Percentiles rank a stretch among this genome's conserved stretches.
phyloP scores from a whole-genome alignment of 2,113 vertebrate species.

The Cisticola juncidis region DNA sequence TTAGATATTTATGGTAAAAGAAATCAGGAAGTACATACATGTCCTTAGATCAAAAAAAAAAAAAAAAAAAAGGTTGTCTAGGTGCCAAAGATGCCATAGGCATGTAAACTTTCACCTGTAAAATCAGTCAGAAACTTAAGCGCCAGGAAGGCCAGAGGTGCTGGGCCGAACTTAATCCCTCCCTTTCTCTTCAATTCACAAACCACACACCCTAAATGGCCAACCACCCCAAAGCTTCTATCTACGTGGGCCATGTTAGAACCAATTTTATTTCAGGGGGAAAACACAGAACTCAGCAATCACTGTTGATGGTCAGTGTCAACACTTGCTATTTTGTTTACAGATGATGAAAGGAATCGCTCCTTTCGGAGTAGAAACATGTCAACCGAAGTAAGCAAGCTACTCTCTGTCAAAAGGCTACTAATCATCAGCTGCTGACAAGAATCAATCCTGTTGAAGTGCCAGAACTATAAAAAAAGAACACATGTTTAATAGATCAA shows the following conservation, averaged over 20 bases:
- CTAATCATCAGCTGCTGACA: not conserved
- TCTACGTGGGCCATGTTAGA: rapidly evolving
- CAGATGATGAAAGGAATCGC: not conserved
- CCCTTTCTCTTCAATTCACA: not conserved
- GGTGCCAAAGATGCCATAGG: not conserved
- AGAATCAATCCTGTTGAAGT: not conserved
- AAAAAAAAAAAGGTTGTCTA: not conserved
- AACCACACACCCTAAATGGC: not conserved
- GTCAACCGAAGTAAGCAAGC: not conserved
- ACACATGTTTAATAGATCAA: not conserved
- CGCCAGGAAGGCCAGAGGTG: not conserved
- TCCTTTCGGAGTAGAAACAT: not conserved
- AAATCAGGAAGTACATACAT: not conserved
- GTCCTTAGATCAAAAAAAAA: not conserved
- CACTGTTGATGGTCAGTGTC: not conserved
- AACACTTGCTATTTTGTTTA: not conserved
- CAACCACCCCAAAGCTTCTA: not conserved
- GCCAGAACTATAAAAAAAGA: not conserved
- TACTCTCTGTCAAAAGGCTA: not conserved
- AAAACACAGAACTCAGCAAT: not conserved
- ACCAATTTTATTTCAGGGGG: not conserved
- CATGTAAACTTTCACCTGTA: not conserved
- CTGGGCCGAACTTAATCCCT: not conserved
- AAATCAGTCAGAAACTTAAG: not conserved
- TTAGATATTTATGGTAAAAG: not conserved